Conservation (phyloP, 2,113 vertebrate genomes). For the Atlantisia rogersi region DNA sequence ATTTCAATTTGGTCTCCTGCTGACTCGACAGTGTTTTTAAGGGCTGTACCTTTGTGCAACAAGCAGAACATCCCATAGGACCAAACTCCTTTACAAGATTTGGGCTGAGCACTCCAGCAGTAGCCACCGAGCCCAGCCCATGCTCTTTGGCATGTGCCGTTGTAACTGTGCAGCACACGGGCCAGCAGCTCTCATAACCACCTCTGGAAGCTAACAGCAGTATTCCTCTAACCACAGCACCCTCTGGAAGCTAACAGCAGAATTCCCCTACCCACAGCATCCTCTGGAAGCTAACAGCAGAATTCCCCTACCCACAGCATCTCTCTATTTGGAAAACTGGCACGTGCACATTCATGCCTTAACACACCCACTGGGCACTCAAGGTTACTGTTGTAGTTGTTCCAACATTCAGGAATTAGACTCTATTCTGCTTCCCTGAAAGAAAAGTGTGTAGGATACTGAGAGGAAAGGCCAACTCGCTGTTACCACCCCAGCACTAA, state of each 20-base stretch:
- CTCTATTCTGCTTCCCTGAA: not conserved
- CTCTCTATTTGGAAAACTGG: not conserved
- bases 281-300: not conserved
- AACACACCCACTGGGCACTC: not conserved
- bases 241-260: not conserved
- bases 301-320: not conserved
- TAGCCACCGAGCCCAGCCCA: accelerated
- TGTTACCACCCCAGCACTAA: not conserved
- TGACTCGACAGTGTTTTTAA: not conserved
- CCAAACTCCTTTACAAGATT: not conserved
- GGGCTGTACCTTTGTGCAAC: not conserved
- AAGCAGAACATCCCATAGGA: not conserved
- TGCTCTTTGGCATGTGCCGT: accelerated
- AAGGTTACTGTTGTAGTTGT: not conserved
- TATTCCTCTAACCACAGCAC: not conserved
- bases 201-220: not conserved
- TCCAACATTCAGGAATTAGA: not conserved
- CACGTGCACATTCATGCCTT: not conserved
- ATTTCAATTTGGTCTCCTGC: not conserved
- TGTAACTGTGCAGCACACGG: not conserved
- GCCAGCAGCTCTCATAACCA: not conserved
- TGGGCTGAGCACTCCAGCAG: not conserved
- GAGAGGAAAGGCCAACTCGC: not conserved
- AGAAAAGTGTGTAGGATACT: not conserved
- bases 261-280: not conserved